phyloP scores from a whole-genome alignment of 2,113 vertebrate genomes.

The Fukomys damarensis region DNA sequence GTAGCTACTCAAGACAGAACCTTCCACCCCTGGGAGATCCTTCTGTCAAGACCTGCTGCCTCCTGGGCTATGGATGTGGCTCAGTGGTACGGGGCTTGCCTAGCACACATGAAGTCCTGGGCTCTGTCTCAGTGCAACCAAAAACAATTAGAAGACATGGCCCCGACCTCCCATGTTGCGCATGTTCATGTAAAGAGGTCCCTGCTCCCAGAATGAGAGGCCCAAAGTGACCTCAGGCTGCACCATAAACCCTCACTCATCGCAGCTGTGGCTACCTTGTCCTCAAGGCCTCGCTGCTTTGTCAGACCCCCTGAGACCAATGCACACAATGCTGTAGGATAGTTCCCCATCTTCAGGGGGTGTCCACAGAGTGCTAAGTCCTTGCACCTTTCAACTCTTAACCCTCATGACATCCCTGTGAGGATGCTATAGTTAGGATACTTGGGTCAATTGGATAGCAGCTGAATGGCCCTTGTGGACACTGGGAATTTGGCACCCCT shows the following conservation, averaged over 20 bases:
- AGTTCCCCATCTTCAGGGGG: not conserved
- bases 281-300: not conserved
- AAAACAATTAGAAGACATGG: not conserved
- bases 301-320: no score
- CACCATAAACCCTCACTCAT: not conserved
- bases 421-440: not conserved
- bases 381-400: not conserved
- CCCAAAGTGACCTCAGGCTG: not conserved
- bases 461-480: not conserved
- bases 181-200: not conserved
- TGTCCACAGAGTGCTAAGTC: not conserved
- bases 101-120: not conserved
- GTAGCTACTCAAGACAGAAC: not conserved
- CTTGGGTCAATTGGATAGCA: accelerated
- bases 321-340: no score
- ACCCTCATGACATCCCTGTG: not conserved
- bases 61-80: not conserved
- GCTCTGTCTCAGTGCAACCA: not conserved
- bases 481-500: not conserved
- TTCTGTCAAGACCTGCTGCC: not conserved
- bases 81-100: not conserved
- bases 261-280: not conserved
- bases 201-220: not conserved
- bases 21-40: no score
- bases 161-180: not conserved